These are phyloP conservation scores for Leptopterna dolabrata DNA, from an alignment of 2,888 invertebrate species.

Conservation along the genomic window DNA sequence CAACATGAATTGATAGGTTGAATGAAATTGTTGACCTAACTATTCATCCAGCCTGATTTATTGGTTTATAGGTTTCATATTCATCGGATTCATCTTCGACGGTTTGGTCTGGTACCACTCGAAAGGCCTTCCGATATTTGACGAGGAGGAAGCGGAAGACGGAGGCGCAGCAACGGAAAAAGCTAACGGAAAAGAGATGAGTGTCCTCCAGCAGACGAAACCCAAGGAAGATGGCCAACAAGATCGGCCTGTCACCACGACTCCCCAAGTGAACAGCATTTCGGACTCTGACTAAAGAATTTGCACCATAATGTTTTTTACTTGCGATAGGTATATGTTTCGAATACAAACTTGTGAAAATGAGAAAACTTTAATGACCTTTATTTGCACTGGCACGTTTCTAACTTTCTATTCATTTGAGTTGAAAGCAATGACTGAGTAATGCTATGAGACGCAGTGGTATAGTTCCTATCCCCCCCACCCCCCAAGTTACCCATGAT, in stretches of 20 bases:
- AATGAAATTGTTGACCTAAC: too few species aligned
- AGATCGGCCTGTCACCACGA: not conserved
- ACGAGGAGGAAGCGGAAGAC: constrained; percentile 66
- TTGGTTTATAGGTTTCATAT: constrained; percentile 69
- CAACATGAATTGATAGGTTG: too few species aligned
- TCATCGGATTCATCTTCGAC: constrained; percentile 75
- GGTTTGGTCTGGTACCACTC: constrained; percentile 77
- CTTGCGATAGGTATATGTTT: not conserved
- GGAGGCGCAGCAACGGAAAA: not conserved
- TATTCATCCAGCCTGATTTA: too few species aligned
- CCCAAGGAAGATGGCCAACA: not conserved
- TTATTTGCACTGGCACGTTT: too few species aligned
- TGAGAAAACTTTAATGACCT: not conserved
- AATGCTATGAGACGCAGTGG: too few species aligned
- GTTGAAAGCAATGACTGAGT: too few species aligned
- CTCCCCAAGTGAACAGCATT: not conserved
- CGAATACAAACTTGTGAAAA: not conserved
- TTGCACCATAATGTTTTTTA: not conserved
- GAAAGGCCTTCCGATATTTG: constrained; percentile 77
- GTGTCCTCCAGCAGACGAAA: not conserved
- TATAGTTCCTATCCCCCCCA: too few species aligned
- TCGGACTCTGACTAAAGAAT: not conserved
- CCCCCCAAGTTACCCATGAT: too few species aligned
- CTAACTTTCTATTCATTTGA: too few species aligned
- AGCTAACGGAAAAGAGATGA: not conserved